phyloP scores from a whole-genome alignment of 1,140 invertebrate genomes.

The Campoletis sonorensis region DNA sequence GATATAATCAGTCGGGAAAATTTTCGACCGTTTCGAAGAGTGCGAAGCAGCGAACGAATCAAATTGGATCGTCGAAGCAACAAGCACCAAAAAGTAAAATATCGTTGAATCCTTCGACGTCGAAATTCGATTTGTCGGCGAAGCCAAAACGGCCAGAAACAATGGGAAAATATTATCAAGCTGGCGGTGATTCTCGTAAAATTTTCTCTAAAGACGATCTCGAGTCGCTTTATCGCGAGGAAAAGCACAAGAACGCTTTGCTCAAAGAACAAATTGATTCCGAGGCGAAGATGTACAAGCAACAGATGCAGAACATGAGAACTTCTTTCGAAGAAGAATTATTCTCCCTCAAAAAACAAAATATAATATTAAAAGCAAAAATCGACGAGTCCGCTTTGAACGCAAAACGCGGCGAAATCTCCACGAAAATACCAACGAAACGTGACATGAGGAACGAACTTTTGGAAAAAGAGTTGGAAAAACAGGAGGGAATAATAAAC shows the following conservation, averaged over 20 bases:
- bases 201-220: slow-evolving; percentile 58
- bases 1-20: slow-evolving; percentile 4
- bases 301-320: slow-evolving; percentile 69
- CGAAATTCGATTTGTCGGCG: slow-evolving; percentile 56
- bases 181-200: slow-evolving; percentile 62
- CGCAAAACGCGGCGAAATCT: slow-evolving; percentile 57
- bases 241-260: slow-evolving; percentile 68
- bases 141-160: slow-evolving; percentile 52
- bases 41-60: not conserved
- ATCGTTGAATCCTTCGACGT: slow-evolving; percentile 53
- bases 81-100: slow-evolving; percentile 47
- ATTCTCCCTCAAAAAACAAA: slow-evolving; percentile 72
- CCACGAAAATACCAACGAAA: slow-evolving; percentile 56
- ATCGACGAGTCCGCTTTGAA: slow-evolving; percentile 65
- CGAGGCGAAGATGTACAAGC: slow-evolving; percentile 69
- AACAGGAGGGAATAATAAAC: slow-evolving; percentile 68
- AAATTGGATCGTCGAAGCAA: slow-evolving; percentile 6
- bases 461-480: slow-evolving; percentile 69
- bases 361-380: slow-evolving; percentile 71
- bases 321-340: slow-evolving; percentile 71
- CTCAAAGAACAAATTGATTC: slow-evolving; percentile 70
- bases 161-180: slow-evolving; percentile 53
- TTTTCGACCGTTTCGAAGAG: not conserved
- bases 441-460: slow-evolving; percentile 54
- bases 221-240: slow-evolving; percentile 69